These are phyloP conservation scores for Pipa parva DNA, from an alignment of 2,113 vertebrate genomes.

Conservation along the genomic window DNA sequence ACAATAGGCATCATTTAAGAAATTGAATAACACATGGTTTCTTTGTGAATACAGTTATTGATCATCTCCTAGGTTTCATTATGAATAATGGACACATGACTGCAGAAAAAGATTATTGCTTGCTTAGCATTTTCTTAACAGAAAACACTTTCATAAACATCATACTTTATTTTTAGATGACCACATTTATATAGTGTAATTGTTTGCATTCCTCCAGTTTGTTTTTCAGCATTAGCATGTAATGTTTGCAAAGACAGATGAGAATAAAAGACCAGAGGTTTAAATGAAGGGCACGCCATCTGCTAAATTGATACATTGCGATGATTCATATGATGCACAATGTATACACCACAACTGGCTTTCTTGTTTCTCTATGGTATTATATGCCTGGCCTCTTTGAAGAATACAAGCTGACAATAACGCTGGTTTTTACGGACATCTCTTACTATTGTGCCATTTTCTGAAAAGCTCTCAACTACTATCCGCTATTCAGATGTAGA, in stretches of 20 bases:
- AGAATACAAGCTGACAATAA: conserved; percentile 16
- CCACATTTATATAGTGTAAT: neutral
- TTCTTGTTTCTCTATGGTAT: neutral
- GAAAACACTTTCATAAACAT: neutral
- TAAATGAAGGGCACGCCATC: neutral
- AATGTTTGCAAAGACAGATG: neutral
- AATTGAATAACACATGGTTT: neutral
- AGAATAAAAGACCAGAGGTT: neutral
- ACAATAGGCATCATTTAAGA: neutral
- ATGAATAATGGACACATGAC: conserved; percentile 4
- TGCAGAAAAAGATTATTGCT: neutral
- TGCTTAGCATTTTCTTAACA: neutral
- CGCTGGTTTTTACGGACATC: conserved; percentile 18
- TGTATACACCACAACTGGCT: neutral
- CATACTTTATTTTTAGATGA: neutral
- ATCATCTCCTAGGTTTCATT: conserved; percentile 5
- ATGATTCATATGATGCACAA: conserved; percentile 2
- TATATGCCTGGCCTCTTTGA: neutral
- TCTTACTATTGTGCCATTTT: conserved; percentile 11
- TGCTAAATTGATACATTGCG: conserved; percentile 1
- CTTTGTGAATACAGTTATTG: conserved; percentile 13
- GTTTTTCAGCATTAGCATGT: neutral
- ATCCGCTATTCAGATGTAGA: conserved; percentile 36
- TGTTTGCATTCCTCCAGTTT: neutral
- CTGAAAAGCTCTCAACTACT: conserved; percentile 17